These are phyloP conservation scores for Entomobrya proxima DNA, from an alignment of 2,888 invertebrate genomes.

Conservation along the genomic window DNA sequence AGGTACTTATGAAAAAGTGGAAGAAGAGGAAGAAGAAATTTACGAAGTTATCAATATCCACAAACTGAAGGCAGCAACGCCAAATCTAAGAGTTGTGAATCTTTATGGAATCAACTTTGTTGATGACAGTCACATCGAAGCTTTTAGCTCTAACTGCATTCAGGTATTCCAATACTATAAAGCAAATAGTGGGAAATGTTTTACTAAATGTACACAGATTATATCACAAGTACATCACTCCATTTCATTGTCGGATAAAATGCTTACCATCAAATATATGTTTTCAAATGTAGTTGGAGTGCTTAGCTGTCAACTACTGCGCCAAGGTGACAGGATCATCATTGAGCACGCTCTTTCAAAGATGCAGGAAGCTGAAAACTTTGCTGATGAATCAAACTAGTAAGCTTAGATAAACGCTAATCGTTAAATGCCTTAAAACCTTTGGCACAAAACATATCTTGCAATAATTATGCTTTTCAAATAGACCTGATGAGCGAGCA, in stretches of 20 bases:
- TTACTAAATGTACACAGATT: neutral
- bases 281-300: conserved; percentile 83
- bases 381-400: conserved; percentile 98
- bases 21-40: conserved; percentile 99
- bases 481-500: conserved; percentile 92
- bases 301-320: conserved; percentile 97
- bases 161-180: conserved; percentile 79
- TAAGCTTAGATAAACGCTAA: conserved; percentile 78
- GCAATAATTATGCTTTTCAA: neutral
- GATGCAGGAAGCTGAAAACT: conserved; percentile 93
- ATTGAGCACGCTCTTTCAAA: conserved; percentile 93
- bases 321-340: conserved; percentile 97
- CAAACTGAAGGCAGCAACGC: conserved; percentile 97
- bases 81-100: conserved; percentile 97
- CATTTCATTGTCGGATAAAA: neutral
- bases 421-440: neutral
- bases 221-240: neutral
- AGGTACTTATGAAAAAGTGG: conserved; percentile 97
- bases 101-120: conserved; percentile 98
- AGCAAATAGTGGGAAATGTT: neutral
- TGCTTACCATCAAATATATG: neutral
- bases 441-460: too few species aligned
- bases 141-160: conserved; percentile 97
- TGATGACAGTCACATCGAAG: conserved; percentile 99
- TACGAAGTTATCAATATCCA: conserved; percentile 99